These are phyloP conservation scores for Pygmarrhopalites habei DNA, from an alignment of 1,140 invertebrate species.

Conservation along the genomic window DNA sequence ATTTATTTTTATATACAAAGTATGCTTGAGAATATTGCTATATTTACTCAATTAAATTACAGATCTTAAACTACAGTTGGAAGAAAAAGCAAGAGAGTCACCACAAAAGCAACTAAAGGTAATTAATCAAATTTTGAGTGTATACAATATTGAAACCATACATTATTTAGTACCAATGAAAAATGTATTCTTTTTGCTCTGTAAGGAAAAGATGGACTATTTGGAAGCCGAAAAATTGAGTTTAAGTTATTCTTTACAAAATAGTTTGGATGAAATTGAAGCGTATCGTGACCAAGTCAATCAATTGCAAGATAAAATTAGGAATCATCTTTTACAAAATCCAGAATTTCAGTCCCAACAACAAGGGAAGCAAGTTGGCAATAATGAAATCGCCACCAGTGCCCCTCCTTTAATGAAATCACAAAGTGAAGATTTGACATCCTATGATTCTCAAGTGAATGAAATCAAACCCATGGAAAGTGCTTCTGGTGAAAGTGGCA, in stretches of 20 bases:
- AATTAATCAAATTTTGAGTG: slow-evolving; percentile 12
- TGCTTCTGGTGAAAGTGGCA: neutral
- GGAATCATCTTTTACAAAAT: neutral
- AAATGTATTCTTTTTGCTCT: slow-evolving; percentile 6
- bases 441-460: neutral
- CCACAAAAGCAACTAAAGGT: neutral
- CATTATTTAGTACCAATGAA: neutral
- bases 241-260: slow-evolving; percentile 21
- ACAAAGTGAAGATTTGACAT: neutral
- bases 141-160: neutral
- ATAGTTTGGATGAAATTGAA: slow-evolving; percentile 31
- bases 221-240: slow-evolving; percentile 21
- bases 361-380: no score
- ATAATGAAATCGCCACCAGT: neutral
- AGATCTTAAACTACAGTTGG: neutral
- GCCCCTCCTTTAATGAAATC: neutral
- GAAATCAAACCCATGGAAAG: neutral
- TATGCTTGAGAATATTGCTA: no score
- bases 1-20: no score
- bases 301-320: slow-evolving; percentile 31
- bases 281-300: slow-evolving; percentile 29
- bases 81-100: neutral
- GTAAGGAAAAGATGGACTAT: neutral
- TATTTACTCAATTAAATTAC: no score
- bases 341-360: neutral